Conservation (phyloP, 2,888 invertebrate genomes). For the Stratiomys singularior region DNA sequence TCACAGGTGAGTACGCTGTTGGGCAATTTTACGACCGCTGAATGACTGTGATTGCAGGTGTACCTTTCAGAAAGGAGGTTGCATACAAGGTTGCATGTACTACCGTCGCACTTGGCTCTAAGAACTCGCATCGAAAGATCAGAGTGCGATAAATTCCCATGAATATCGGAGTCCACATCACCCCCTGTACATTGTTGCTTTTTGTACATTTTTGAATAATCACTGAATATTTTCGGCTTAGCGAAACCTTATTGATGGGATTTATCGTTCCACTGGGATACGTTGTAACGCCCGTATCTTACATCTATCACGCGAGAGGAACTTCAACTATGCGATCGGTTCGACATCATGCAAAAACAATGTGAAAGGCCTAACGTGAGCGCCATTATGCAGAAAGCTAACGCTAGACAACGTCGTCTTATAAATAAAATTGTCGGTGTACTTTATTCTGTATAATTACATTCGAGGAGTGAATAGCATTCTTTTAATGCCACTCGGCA, state of each 20-base stretch:
- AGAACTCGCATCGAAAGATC: conserved; percentile 18
- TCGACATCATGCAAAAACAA: conserved; percentile 30
- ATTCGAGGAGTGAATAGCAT: conserved; percentile 45
- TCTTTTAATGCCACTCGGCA: conserved; percentile 21
- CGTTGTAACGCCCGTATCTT: conserved; percentile 20
- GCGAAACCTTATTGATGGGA: conserved; percentile 29
- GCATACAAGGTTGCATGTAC: background rate
- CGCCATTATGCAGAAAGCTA: background rate
- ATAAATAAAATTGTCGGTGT: conserved; percentile 44
- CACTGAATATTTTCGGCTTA: conserved; percentile 35
- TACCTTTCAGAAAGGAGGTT: conserved; percentile 1
- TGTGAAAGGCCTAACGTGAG: conserved; percentile 29
- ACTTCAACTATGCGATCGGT: background rate
- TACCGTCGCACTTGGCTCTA: conserved; percentile 8
- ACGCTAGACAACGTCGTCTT: conserved; percentile 7
- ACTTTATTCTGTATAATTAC: conserved; percentile 49
- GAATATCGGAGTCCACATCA: background rate
- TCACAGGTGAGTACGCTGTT: conserved; percentile 4
- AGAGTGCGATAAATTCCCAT: conserved; percentile 10
- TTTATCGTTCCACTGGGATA: conserved; percentile 23
- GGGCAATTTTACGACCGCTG: conserved; percentile 18
- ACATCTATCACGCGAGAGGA: conserved; percentile 33
- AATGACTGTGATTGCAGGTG: conserved; percentile 41
- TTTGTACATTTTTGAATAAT: conserved; percentile 23
- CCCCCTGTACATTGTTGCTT: background rate